Evolutionary conservation across 2,888 invertebrate species (phyloP), one percentile per base, ranked within the genome.

Genomic region (Agrotis puta): DNA sequence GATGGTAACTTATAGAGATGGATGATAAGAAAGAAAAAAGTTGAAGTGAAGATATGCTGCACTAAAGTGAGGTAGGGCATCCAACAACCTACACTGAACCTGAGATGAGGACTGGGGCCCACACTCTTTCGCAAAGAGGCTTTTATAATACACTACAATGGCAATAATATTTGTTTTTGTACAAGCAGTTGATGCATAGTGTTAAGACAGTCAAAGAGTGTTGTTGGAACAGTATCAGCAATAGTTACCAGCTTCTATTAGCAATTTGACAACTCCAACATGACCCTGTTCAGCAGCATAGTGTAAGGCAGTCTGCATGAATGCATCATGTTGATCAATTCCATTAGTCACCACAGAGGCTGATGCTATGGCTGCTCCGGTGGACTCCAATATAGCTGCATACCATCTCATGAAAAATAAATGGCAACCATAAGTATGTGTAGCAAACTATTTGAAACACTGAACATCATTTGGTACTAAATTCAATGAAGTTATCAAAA

Each of bases 221-320:
- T 39, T 56, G 0, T 18, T 54, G n/a, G n/a, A n/a, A 56, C 2
- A 22, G 13, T n/a, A 5, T 7, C 11, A 58, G 20, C 20, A 64
- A 47, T 61, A 61, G 22, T 93, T 96, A 95, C 97, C 97, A 89
- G 97, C 96, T 87, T 97, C 95, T 71, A 97, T 87, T 63, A 98
- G 93, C 74, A 97, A 93, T 65, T 96, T 94, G 0, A 97, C 96
- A 88, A 97, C 97, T 63, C 96, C 97, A 62, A 94, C 87, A 88
- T 97, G 97, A 0, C 97, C 97, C 84, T 97, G 96, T 77, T 97
- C 97, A 18, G 97, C 97, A 33, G 98, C 98, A 95, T 98, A 98
- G 90, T 98, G 98, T 68, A 98, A 90, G 0, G 98, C 97, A 73
- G 97, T 97, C 85, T 97, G 96, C 81, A 97, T 97, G 85, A 96